Evolutionary conservation across 1,140 invertebrate genomes (phyloP).

Genomic region (Stegodyphus dumicola): DNA sequence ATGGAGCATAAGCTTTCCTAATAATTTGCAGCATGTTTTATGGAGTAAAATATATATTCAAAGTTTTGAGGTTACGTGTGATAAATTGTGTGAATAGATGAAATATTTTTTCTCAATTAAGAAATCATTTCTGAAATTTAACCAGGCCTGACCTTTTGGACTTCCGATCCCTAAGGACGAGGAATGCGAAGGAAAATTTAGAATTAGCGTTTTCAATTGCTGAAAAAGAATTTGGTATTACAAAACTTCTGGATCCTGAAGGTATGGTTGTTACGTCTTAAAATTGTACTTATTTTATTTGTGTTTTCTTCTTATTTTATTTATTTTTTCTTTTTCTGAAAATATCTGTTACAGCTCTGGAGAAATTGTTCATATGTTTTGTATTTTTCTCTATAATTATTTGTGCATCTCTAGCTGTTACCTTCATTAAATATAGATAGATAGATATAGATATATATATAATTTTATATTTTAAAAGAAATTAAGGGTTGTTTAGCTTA

Average conservation of each 20-base stretch:
- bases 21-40: no score
- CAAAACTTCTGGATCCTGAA: conserved; percentile 97
- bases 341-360: not conserved
- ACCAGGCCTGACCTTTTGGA: conserved; percentile 94
- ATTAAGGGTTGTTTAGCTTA: no score
- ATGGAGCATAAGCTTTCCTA: no score
- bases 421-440: not conserved
- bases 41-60: no score
- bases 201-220: conserved; percentile 95
- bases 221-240: conserved; percentile 97
- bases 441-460: no score
- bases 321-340: not conserved
- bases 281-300: conserved; percentile 3
- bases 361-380: not conserved
- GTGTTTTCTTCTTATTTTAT: not conserved
- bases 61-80: no score
- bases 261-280: conserved; percentile 11
- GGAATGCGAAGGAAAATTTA: conserved; percentile 88
- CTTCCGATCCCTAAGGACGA: conserved; percentile 80
- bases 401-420: not conserved
- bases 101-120: no score
- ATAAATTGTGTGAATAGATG: no score
- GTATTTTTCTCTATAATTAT: not conserved
- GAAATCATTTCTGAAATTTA: not conserved
- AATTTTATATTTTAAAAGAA: no score